Evolutionary conservation across 2,888 invertebrate genomes (phyloP).

Genomic region (Desoria tigrina): DNA sequence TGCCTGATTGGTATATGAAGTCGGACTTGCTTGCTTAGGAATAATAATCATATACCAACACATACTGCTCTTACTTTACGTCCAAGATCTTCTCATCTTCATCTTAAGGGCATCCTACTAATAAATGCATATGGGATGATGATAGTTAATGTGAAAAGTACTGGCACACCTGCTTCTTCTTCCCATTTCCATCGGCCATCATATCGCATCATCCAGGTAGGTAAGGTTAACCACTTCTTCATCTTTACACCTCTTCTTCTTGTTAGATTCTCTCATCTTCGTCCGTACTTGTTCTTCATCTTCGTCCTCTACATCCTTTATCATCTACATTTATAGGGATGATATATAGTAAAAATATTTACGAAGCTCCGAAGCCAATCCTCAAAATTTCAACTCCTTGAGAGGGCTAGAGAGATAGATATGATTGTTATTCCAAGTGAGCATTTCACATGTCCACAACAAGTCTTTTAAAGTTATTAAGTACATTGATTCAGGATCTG

Average conservation of each 20-base stretch:
- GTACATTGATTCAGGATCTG: too few species aligned
- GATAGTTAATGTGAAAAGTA: constrained; percentile 2
- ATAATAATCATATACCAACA: background rate
- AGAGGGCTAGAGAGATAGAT: too few species aligned
- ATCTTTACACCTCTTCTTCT: constrained; percentile 43
- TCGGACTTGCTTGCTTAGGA: background rate
- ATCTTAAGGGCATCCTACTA: background rate
- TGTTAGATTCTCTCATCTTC: constrained; percentile 2
- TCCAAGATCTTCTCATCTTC: background rate
- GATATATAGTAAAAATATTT: background rate
- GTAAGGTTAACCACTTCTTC: constrained; percentile 49
- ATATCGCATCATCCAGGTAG: constrained; percentile 10
- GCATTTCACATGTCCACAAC: too few species aligned
- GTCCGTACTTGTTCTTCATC: background rate
- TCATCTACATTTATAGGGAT: too few species aligned
- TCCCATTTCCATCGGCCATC: background rate
- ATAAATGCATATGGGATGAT: constrained; percentile 1
- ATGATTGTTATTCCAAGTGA: too few species aligned
- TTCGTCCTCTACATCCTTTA: background rate
- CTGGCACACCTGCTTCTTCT: constrained; percentile 13
- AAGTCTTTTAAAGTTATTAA: too few species aligned
- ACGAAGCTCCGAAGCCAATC: too few species aligned
- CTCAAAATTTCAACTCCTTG: too few species aligned
- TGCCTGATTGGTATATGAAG: background rate
- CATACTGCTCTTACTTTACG: background rate